Base-by-base conservation (phyloP, 2,888 invertebrate genomes). In the Erebia palarica region DNA sequence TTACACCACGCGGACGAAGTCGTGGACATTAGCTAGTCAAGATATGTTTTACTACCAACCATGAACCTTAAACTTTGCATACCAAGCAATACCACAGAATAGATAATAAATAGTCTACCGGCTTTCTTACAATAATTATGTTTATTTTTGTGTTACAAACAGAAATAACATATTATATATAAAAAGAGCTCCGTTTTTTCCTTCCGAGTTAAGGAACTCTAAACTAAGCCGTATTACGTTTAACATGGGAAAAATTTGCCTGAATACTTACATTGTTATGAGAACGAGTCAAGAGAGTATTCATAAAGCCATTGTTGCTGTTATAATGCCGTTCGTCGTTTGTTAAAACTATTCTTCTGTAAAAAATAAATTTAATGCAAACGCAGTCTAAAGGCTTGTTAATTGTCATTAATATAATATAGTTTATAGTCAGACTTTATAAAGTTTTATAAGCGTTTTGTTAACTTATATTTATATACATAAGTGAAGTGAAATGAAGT, bases 191-290 rank as follows among this genome's bases (percentile, higher is more conserved):
- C n/a, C 51, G n/a, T 13, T n/a, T 51, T n/a, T 51, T 51, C n/a
- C n/a, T 51, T 51, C 14, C n/a, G n/a, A n/a, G 14, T 14, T 55
- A 18, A 18, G 18, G 21, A 27, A 27, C 27, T 27, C 57, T 27
- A 27, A 27, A 58, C 8, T 5, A 10, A 55, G 58, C 14, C 14
- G 14, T 36, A 14, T 59, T 36, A 27, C 14, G 27, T 36, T 61
- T 47, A 61, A 47, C 47, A 61, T 61, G 61, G 47, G 16, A 61
- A 18, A 47, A 61, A 47, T 18, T 64, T 21, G 14, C 27, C 27
- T 49, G 51, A 53, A 36, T 53, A 65, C 57, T 58, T 58, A 13
- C 16, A 53, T 51, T 64, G 64, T 64, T 64, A 51, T 64, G 64
- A 51, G 51, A 64, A 64, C 21, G 51, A n/a, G 51, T 51, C 27